phyloP scores from a whole-genome alignment of 1,140 invertebrate species.

The Pectinophora gossypiella region DNA sequence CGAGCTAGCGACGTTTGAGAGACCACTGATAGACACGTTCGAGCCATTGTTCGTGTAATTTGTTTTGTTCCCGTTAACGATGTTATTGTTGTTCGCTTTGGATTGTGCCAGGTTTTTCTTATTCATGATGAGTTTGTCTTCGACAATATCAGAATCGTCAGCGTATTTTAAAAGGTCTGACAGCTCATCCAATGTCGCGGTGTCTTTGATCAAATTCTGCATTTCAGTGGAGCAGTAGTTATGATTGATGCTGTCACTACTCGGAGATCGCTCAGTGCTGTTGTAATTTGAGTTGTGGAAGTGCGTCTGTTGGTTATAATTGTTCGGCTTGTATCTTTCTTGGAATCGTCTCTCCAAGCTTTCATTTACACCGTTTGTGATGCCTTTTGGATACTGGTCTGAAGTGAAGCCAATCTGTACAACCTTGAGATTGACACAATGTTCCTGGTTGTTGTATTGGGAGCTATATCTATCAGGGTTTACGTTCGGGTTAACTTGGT shows the following conservation, averaged over 20 bases:
- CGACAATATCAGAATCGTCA: conserved; percentile 78
- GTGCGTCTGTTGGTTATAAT: conserved; percentile 48
- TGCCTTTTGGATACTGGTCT: conserved; percentile 65
- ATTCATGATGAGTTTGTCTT: conserved; percentile 64
- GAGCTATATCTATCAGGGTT: conserved; percentile 71
- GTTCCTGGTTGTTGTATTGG: conserved; percentile 72
- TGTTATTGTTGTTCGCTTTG: conserved; percentile 58
- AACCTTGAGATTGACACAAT: conserved; percentile 72
- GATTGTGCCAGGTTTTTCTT: conserved; percentile 65
- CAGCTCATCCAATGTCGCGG: conserved; percentile 80
- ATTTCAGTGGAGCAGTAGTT: conserved; percentile 59
- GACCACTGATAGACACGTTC: conserved; percentile 86
- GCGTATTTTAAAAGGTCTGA: conserved; percentile 83
- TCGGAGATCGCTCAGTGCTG: conserved; percentile 55
- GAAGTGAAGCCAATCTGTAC: conserved; percentile 74
- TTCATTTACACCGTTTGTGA: conserved; percentile 69
- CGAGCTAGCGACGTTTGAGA: conserved; percentile 89
- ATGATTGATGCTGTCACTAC: conserved; percentile 64
- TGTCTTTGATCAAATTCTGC: conserved; percentile 72
- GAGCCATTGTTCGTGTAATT: conserved; percentile 79
- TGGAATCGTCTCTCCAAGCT: conserved; percentile 73
- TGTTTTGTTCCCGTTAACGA: conserved; percentile 63
- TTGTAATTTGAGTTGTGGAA: conserved; percentile 63
- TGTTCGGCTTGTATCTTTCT: conserved; percentile 68
- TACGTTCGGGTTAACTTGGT: conserved; percentile 59